These are phyloP conservation scores for Temnothorax nylanderi DNA, from an alignment of 1,140 invertebrate genomes.

Conservation along the genomic window DNA sequence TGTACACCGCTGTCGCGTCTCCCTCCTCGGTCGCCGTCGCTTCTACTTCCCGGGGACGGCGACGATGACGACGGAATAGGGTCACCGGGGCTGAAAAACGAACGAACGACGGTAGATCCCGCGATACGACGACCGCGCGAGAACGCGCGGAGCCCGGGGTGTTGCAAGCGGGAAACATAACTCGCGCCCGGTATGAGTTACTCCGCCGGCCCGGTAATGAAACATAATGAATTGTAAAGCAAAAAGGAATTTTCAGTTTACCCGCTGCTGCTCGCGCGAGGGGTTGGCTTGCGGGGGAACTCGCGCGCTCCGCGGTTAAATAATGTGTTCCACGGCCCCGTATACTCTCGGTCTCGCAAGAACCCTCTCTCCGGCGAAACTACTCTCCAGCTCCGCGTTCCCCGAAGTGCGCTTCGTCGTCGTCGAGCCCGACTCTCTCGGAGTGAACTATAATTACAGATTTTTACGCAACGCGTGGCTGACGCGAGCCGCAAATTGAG, in stretches of 20 bases:
- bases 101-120: neutral
- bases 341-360: neutral
- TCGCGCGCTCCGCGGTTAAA: slow-evolving; percentile 46
- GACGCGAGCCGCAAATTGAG: slow-evolving; percentile 36
- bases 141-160: neutral
- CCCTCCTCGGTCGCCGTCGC: neutral
- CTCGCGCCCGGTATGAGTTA: slow-evolving; percentile 1
- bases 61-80: slow-evolving; percentile 44
- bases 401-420: neutral
- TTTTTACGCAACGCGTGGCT: slow-evolving; percentile 43
- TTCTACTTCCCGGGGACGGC: slow-evolving; percentile 5
- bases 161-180: neutral
- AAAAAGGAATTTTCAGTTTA: slow-evolving; percentile 61
- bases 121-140: slow-evolving; percentile 7
- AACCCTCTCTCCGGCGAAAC: neutral
- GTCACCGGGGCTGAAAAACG: slow-evolving; percentile 45
- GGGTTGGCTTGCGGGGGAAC: neutral
- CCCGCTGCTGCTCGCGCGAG: neutral
- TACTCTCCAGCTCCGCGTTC: neutral
- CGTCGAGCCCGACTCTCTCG: neutral
- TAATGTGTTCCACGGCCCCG: slow-evolving; percentile 42
- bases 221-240: slow-evolving; percentile 64
- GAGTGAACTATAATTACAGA: slow-evolving; percentile 52
- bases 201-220: slow-evolving; percentile 33
- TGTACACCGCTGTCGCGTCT: slow-evolving; percentile 31